Evolutionary conservation across 2,888 invertebrate genomes (phyloP), one percentile per base, ranked within the genome.

Genomic region (Leucophora obtusa): DNA sequence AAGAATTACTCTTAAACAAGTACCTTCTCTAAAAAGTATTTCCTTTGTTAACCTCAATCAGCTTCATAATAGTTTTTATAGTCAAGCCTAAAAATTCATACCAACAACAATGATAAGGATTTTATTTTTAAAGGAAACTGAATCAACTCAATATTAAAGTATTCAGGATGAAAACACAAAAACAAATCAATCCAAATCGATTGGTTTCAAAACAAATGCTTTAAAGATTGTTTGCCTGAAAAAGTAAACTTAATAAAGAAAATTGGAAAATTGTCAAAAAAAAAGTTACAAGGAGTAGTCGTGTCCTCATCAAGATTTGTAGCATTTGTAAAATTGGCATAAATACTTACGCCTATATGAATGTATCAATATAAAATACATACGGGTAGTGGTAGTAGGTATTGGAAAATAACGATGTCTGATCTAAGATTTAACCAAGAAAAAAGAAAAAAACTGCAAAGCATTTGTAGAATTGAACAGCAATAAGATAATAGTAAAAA

Each of bases 301-400:
- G 35, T 38, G 7, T 24, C 35, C 56, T 28, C 15, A 24, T 38
- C 35, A 69, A 18, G 24, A 58, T 51, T 35, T 53, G 21, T 18
- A 43, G 14, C 14, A 24, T 58, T 18, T 15, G 35, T 51, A 5
- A 7, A 38, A 65, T 68, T 68, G 53, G 17, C 24, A 8, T 18
- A 63, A 51, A 50, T 15, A 59, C n/a, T 17, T 47, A 35, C 38
- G 70, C 59, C 65, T 71, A 70, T n/a, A 35, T 60, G 59, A 66
- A 53, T 35, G 18, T 77, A 77, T 71, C 60, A 71, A 71, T 77
- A 59, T 47, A 15, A 78, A 66, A 28, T 4, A 50, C 50, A 63
- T 63, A 50, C 71, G 77, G 59, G 71, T 66, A 53, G 58, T 35
- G 10, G 21, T 21, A 21, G 21, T 21, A 21, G 4, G 21, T 21